These are phyloP conservation scores for Chouioia cunea DNA, from an alignment of 2,888 invertebrate genomes.

Conservation along the genomic window DNA sequence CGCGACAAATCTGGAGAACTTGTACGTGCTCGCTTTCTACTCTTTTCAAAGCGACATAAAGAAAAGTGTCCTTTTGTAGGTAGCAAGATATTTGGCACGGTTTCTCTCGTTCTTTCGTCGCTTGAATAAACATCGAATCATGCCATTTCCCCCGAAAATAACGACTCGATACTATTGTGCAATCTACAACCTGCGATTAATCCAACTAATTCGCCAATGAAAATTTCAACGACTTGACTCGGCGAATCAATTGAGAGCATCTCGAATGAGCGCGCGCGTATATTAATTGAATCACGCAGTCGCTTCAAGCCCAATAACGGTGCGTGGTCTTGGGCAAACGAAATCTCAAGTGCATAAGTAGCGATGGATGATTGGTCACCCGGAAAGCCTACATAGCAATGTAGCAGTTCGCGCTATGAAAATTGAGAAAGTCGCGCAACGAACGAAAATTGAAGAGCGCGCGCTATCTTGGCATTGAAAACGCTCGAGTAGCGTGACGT, in stretches of 20 bases:
- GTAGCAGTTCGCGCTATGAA: constrained; percentile 1
- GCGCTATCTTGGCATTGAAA: constrained; percentile 21
- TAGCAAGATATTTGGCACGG: constrained; percentile 15
- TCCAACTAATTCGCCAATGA: not conserved
- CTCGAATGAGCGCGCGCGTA: too few relatives aligned
- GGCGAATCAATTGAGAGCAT: too few relatives aligned
- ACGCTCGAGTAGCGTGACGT: not conserved
- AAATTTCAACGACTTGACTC: not conserved
- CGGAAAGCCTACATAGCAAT: not conserved
- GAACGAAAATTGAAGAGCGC: constrained; percentile 17
- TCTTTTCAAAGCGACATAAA: constrained; percentile 34
- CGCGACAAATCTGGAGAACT: not conserved
- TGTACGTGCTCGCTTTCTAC: constrained; percentile 2
- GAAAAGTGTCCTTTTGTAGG: constrained; percentile 26
- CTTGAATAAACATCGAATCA: not conserved
- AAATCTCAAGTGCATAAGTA: too few relatives aligned
- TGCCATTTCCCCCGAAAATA: not conserved
- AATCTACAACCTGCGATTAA: not conserved
- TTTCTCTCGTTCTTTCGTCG: constrained; percentile 8
- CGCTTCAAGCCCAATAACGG: constrained; percentile 1
- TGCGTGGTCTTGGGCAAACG: too few relatives aligned
- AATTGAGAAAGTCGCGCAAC: constrained; percentile 5
- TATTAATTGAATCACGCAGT: too few relatives aligned
- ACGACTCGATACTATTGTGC: not conserved
- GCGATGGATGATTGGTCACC: not conserved